phyloP scores from a whole-genome alignment of 92 coral and sea anemone species.

The Parazoanthus atlanticus region DNA sequence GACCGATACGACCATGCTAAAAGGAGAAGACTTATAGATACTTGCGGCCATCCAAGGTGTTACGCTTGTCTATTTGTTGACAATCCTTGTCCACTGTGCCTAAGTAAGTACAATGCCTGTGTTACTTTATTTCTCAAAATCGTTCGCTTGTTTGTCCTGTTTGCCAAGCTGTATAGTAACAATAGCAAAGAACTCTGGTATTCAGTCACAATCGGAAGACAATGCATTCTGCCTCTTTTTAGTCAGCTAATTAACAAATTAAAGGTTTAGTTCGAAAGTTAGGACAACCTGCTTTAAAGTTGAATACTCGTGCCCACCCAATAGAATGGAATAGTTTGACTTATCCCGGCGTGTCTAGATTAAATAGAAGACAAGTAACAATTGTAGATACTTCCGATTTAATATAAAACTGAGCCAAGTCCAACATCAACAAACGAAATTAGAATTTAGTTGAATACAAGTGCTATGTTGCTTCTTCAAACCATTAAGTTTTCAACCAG shows the following conservation, averaged over 20 bases:
- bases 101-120: constrained; percentile 70
- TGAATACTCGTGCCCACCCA: background rate
- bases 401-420: background rate
- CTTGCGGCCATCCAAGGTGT: constrained; percentile 97
- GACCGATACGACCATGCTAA: constrained; percentile 83
- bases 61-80: constrained; percentile 88
- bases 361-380: background rate
- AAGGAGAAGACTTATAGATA: constrained; percentile 87
- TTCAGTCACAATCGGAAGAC: constrained; percentile 3
- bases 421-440: background rate
- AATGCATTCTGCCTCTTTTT: background rate
- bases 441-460: background rate
- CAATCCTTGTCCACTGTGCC: constrained; percentile 88
- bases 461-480: background rate
- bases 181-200: background rate
- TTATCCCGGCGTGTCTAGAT: background rate
- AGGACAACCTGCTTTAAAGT: background rate
- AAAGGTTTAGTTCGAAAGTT: background rate
- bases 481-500: background rate
- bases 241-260: background rate
- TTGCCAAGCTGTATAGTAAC: background rate
- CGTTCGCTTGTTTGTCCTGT: background rate
- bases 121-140: constrained; percentile 1
- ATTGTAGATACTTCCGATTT: background rate
- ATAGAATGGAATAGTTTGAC: background rate